Conservation (phyloP, 35 echinoderm and acorn worm species). For the Ophioderma brevispina region DNA sequence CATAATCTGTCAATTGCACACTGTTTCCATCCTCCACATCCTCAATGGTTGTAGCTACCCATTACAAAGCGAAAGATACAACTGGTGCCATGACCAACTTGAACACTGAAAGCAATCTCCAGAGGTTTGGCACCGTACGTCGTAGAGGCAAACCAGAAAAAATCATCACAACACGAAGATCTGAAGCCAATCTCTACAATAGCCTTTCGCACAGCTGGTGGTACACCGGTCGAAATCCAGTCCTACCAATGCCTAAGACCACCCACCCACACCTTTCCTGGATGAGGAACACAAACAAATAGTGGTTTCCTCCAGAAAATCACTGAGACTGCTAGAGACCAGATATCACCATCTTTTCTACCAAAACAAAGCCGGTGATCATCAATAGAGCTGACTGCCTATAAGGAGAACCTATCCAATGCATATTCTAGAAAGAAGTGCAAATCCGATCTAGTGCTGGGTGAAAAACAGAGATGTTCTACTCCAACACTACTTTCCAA, state of each 20-base stretch:
- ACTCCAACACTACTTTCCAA: constrained; percentile 3
- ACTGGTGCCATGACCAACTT: no score
- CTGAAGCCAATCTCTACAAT: not conserved
- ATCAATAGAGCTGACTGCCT: not conserved
- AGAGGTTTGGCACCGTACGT: no score
- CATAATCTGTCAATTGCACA: not conserved
- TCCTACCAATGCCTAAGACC: not conserved
- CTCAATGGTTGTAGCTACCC: no score
- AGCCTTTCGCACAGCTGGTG: constrained; percentile 8
- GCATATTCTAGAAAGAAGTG: not conserved
- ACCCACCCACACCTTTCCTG: not conserved
- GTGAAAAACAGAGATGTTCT: not conserved
- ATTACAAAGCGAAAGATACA: no score
- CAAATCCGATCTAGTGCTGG: not conserved
- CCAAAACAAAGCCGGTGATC: not conserved
- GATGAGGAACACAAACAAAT: not conserved
- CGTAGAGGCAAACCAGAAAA: no score
- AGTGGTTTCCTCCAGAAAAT: not conserved
- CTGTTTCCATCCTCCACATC: not conserved
- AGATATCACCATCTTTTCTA: not conserved
- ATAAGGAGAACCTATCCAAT: not conserved
- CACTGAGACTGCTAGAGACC: not conserved
- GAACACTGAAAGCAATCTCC: no score
- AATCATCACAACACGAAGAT: not conserved
- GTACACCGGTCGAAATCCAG: not conserved